Evolutionary conservation across 2,113 vertebrate species (phyloP), one percentile per base, ranked within the genome.

Genomic region (Cheirogaleus medius): DNA sequence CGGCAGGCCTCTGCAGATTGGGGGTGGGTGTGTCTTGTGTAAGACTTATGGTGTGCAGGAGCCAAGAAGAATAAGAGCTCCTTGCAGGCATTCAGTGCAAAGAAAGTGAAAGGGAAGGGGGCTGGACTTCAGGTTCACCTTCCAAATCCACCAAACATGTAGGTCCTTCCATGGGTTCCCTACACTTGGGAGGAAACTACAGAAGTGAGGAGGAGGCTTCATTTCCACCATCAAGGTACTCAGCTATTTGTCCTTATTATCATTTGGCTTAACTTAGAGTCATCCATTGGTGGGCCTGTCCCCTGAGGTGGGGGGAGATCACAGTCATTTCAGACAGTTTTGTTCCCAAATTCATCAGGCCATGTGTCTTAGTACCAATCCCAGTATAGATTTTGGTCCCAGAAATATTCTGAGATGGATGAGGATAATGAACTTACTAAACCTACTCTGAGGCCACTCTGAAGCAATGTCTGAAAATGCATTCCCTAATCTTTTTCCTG

Each of bases 1-100:
- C 54, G 14, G 47, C 21, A 11, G 25, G 6, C 12, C 12, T 87
- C 44, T 27, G 3, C 12, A 7, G 3, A 23, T 0, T 12, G 27
- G 73, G 80, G 18, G 54, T 60, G n/a, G n/a, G 49, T 25, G 2
- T 23, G 42, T 29, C 25, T 15, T 8, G 4, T 42, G 49, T 54
- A 18, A 39, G 47, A 54, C 23, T 69, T n/a, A 20, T 0, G n/a
- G 25, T 39, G 25, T 39, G 58, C 27, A 18, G 23, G 84, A 27
- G 49, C 66, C 18, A 12, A 39, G 66, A 2, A 20, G 66, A 54
- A 27, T 17, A 34, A 34, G 18, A 37, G 20, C 60, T 47, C 18
- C 14, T n/a, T 8, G 32, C 21, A 42, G 20, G 6, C 29, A 63
- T 20, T 83, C 10, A 44, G 2, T 37, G 37, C 20, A 15, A 27